Base-by-base conservation (phyloP, 1,140 invertebrate species). In the Cydia pomonella region DNA sequence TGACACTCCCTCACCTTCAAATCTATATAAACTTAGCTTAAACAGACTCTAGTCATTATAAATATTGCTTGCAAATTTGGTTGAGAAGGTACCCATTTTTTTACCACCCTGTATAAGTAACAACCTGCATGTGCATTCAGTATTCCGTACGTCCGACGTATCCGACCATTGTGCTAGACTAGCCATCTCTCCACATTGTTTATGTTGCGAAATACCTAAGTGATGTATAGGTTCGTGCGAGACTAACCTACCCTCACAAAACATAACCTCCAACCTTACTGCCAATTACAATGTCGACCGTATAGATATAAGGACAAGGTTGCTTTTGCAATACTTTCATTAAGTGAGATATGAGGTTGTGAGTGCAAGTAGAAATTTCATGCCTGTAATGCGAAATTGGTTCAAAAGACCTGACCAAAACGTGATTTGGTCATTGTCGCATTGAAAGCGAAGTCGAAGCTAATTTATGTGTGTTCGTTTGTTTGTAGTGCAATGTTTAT, bases 401-500 rank as follows among this genome's bases (percentile, higher is more conserved):
- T 38, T 33, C 29, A 38, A 69, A 59, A 59, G 53, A 59, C 53
- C 21, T 23, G 53, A 59, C 18, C 23, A 59, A 16, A 69, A 69
- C 64, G 64, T 69, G 64, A 29, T 69, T 69, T 33, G 27, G n/a
- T 69, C 18, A 33, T 69, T 69, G 64, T 69, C 64, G 53, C 53
- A 38, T 33, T 69, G 27, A 69, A 69, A 33, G n/a, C 3, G n/a
- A 33, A 69, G 64, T 69, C 29, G 27, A 27, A 63, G 63, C 27
- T 29, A 66, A 66, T 66, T 66, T 66, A 29, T 66, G 47, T 50
- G 27, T n/a, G 23, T 63, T 25, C 62, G 21, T 63, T 13, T 66
- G 63, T 69, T 38, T 33, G 63, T 16, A 18, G 29, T 69, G 64
- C 33, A 69, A 69, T 69, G 12, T 63, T 29, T 63, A 69, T 69